Percentiles rank a stretch among this genome's conserved stretches.
These are phyloP conservation scores for Phylloscopus trochilus DNA, from an alignment of 2,113 vertebrate species.

Conservation along the genomic window DNA sequence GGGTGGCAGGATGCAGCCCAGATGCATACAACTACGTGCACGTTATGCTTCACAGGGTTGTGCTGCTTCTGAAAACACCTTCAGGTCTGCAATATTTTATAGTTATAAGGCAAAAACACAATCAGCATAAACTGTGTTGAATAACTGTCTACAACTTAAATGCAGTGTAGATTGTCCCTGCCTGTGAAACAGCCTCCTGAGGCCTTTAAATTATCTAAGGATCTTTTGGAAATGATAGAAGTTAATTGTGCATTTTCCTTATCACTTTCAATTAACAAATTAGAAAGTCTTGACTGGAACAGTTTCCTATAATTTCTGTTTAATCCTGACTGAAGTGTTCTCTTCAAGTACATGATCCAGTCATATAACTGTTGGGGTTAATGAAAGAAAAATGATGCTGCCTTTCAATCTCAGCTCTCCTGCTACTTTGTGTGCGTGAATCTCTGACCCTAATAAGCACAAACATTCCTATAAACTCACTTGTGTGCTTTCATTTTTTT, in stretches of 20 bases:
- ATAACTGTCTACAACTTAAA: not conserved
- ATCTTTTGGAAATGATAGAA: not conserved
- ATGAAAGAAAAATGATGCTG: slow-evolving; percentile 1
- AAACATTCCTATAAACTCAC: not conserved
- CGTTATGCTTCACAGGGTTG: not conserved
- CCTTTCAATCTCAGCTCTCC: not conserved
- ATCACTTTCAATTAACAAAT: slow-evolving; percentile 29
- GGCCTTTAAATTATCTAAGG: slow-evolving; percentile 2
- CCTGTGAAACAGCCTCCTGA: not conserved
- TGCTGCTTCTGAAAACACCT: not conserved
- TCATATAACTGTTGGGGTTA: not conserved
- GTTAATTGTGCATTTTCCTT: not conserved
- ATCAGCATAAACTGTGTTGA: not conserved
- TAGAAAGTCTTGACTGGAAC: not conserved
- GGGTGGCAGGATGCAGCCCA: not conserved
- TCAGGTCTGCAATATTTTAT: not conserved
- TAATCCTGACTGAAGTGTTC: not conserved
- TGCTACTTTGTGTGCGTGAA: not conserved
- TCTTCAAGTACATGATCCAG: not conserved
- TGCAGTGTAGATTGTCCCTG: not conserved
- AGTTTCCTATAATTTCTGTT: not conserved
- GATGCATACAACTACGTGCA: not conserved
- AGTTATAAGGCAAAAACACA: not conserved
- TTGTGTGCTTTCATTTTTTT: not conserved
- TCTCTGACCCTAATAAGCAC: not conserved